Evolutionary conservation across 2,113 vertebrate species (phyloP).

Genomic region (Oreotrochilus melanogaster): DNA sequence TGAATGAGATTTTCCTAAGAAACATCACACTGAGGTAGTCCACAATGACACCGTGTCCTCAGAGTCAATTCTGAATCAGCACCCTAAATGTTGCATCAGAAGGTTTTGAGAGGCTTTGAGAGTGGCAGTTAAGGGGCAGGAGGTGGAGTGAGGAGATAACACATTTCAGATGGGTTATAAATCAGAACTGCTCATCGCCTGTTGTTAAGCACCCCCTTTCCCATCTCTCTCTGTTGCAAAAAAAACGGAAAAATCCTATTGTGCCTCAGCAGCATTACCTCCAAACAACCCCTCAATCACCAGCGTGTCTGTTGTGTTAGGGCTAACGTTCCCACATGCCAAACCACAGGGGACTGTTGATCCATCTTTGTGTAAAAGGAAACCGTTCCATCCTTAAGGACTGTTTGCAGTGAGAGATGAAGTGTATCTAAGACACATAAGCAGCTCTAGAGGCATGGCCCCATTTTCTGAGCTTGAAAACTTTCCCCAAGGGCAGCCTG

Average conservation of each 20-base stretch:
- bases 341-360: slow-evolving; percentile 55
- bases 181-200: not conserved
- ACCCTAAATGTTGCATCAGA: slow-evolving; percentile 6
- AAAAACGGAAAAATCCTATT: not conserved
- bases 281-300: slow-evolving; percentile 1
- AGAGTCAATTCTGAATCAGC: not conserved
- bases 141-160: slow-evolving; percentile 25
- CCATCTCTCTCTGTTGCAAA: not conserved
- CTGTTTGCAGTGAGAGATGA: not conserved
- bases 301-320: not conserved
- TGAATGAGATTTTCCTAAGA: not conserved
- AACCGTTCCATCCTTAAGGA: not conserved
- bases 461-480: not conserved
- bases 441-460: not conserved
- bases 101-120: not conserved
- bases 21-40: not conserved
- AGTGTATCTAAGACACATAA: not conserved
- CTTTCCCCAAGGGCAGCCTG: not conserved
- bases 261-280: not conserved
- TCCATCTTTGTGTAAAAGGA: slow-evolving; percentile 14
- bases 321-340: not conserved
- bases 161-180: slow-evolving; percentile 17
- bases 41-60: not conserved
- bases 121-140: slow-evolving; percentile 14
- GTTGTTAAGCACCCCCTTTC: not conserved